Conservation (phyloP, 2,888 invertebrate genomes). For the Pollenia griseotomentosa region DNA sequence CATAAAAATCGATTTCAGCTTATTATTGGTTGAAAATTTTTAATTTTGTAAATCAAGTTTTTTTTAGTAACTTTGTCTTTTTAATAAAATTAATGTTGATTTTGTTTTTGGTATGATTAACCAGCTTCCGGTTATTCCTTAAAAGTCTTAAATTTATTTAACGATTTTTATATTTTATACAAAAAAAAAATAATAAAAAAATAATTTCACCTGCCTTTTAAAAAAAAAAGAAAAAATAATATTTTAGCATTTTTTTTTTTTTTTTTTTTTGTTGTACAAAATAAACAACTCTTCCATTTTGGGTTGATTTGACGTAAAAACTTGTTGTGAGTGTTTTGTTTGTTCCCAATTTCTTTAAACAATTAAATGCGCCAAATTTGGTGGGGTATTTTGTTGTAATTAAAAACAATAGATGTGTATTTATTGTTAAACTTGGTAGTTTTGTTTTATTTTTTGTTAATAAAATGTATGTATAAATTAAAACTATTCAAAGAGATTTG, state of each 20-base stretch:
- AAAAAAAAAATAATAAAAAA: slow-evolving; percentile 26
- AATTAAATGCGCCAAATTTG: slow-evolving; percentile 71
- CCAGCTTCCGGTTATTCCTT: slow-evolving; percentile 67
- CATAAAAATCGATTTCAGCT: neutral
- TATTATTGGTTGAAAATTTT: neutral
- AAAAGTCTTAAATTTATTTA: slow-evolving; percentile 40
- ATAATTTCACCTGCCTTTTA: slow-evolving; percentile 60
- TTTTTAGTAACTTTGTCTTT: neutral
- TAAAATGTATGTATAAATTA: neutral
- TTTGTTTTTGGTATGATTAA: slow-evolving; percentile 34
- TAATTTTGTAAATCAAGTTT: neutral
- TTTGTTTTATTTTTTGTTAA: slow-evolving; percentile 31
- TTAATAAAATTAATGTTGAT: slow-evolving; percentile 24
- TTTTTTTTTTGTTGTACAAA: slow-evolving; percentile 25
- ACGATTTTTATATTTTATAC: slow-evolving; percentile 15
- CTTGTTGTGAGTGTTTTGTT: slow-evolving; percentile 15
- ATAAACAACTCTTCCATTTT: slow-evolving; percentile 61
- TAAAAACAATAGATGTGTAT: slow-evolving; percentile 59
- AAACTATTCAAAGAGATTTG: slow-evolving; percentile 12
- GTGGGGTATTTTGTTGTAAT: slow-evolving; percentile 56
- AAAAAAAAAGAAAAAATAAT: neutral
- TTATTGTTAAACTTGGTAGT: slow-evolving; percentile 47
- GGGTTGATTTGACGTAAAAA: slow-evolving; percentile 58
- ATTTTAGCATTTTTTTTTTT: slow-evolving; percentile 14
- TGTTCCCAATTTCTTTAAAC: slow-evolving; percentile 70